Conservation (phyloP, 2,797 vertebrate genomes). For the Enteromius anoplus region DNA sequence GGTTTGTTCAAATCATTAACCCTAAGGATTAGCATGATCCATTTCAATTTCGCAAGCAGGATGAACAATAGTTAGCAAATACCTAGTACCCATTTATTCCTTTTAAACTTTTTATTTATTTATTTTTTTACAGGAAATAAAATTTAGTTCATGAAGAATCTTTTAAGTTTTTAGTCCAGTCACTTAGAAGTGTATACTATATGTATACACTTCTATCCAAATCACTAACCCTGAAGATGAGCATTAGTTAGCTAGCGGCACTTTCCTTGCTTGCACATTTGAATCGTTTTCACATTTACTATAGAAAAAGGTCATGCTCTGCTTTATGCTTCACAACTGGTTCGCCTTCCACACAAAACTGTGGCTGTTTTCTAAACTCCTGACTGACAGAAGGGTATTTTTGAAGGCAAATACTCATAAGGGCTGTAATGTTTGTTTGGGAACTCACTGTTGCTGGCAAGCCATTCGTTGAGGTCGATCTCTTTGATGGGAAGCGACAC, state of each 20-base stretch:
- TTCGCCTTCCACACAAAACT: neutral
- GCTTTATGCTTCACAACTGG: neutral
- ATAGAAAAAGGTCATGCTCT: neutral
- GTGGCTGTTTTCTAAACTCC: neutral
- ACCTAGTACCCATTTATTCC: too few relatives aligned
- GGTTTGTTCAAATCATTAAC: neutral
- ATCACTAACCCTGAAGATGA: neutral
- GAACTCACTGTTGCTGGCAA: slow-evolving; percentile 96
- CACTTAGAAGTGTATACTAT: neutral
- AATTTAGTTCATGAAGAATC: neutral
- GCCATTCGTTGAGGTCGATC: slow-evolving; percentile 99
- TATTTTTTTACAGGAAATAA: too few relatives aligned
- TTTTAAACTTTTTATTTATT: too few relatives aligned
- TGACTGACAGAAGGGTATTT: slow-evolving; percentile 12
- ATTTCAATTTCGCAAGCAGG: too few relatives aligned
- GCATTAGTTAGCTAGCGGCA: neutral
- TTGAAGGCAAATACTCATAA: neutral
- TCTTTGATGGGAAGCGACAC: slow-evolving; percentile 91
- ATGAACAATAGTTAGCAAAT: too few relatives aligned
- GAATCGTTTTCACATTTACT: neutral
- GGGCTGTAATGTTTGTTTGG: neutral
- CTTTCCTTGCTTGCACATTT: neutral
- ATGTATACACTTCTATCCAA: neutral
- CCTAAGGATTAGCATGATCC: too few relatives aligned
- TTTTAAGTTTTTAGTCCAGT: neutral